These are phyloP conservation scores for Chironomus riparius DNA, from an alignment of 2,888 invertebrate species.

Conservation along the genomic window DNA sequence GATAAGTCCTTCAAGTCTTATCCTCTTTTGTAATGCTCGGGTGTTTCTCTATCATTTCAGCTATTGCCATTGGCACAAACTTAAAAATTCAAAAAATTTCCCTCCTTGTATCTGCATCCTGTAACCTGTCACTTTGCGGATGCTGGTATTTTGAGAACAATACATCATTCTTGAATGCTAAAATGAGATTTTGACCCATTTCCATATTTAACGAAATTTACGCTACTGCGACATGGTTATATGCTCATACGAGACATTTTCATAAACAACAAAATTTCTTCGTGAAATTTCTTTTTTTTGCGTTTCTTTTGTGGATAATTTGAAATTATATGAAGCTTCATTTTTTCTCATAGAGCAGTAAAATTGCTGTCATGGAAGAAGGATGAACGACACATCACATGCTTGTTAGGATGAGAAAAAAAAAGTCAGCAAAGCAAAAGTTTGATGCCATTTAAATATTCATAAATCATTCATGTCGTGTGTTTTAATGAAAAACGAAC, in stretches of 20 bases:
- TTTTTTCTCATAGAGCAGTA: not conserved
- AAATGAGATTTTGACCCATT: not conserved
- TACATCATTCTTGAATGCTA: not conserved
- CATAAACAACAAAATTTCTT: no score
- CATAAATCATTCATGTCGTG: conserved; percentile 6
- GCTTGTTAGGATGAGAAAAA: not conserved
- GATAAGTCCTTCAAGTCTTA: no score
- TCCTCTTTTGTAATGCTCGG: no score
- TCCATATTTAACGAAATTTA: not conserved
- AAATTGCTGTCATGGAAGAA: not conserved
- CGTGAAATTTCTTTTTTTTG: no score
- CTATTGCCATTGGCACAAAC: no score
- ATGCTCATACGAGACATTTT: not conserved
- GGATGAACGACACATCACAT: not conserved
- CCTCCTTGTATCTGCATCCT: not conserved
- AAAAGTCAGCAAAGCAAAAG: not conserved
- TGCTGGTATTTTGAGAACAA: not conserved
- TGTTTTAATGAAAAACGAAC: not conserved
- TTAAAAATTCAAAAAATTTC: not conserved
- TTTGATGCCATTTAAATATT: conserved; percentile 2
- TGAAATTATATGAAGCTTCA: not conserved
- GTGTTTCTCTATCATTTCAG: no score
- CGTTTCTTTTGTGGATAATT: not conserved
- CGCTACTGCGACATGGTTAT: not conserved
- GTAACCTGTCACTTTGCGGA: not conserved